Evolutionary conservation across 2,888 invertebrate species (phyloP).

Genomic region (Mellilla xanthometata): DNA sequence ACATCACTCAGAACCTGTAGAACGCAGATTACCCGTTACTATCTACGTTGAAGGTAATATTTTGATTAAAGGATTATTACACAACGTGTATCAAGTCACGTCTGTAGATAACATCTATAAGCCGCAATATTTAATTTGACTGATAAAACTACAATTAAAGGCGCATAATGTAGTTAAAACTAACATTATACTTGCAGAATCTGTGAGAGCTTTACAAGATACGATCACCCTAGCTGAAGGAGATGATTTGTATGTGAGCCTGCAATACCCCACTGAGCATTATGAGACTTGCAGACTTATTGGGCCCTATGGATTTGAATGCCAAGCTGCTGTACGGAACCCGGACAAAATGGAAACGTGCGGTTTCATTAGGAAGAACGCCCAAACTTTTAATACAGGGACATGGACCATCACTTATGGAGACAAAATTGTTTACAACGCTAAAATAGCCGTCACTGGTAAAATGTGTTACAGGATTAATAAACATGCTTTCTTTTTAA

Average conservation of each 20-base stretch:
- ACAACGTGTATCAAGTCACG: constrained; percentile 59
- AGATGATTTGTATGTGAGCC: constrained; percentile 51
- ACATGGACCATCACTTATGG: constrained; percentile 59
- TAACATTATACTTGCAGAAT: constrained; percentile 42
- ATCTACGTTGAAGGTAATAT: constrained; percentile 62
- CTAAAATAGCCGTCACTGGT: constrained; percentile 50
- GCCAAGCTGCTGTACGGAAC: constrained; percentile 34
- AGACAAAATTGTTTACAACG: constrained; percentile 45
- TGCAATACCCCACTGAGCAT: constrained; percentile 40
- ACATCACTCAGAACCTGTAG: constrained; percentile 34
- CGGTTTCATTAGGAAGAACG: constrained; percentile 47
- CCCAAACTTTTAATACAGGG: constrained; percentile 42
- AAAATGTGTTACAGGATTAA: constrained; percentile 28
- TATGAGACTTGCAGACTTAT: constrained; percentile 52
- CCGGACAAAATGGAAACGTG: constrained; percentile 39
- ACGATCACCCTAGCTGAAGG: constrained; percentile 46
- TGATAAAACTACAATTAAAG: too few relatives aligned
- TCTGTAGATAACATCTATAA: constrained; percentile 50
- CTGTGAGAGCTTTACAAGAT: constrained; percentile 42
- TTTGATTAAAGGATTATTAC: constrained; percentile 36
- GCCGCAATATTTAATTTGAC: constrained; percentile 14
- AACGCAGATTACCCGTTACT: constrained; percentile 54
- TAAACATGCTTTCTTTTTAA: too few relatives aligned
- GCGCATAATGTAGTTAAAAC: constrained; percentile 27
- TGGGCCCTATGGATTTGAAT: constrained; percentile 38